Conservation (phyloP, 2,113 vertebrate genomes). For the Uropsilus gracilis region DNA sequence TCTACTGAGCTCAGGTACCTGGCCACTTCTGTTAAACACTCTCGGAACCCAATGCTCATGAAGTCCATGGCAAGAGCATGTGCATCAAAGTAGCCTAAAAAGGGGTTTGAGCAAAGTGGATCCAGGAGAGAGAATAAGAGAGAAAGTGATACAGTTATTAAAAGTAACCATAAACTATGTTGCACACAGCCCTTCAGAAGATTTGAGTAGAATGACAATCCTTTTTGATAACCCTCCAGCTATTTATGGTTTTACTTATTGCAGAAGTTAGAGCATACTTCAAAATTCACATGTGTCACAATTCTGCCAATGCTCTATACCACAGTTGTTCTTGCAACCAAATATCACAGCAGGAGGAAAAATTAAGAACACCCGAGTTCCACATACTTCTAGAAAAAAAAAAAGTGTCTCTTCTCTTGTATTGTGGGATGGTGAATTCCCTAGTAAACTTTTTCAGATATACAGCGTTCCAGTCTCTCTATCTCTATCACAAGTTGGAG, state of each 20-base stretch:
- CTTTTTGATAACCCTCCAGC: not conserved
- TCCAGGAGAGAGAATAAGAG: not conserved
- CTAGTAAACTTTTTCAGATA: conserved; percentile 66
- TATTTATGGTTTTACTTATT: not conserved
- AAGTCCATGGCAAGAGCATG: conserved; percentile 97
- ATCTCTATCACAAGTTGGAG: conserved; percentile 54
- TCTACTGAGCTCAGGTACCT: conserved; percentile 94
- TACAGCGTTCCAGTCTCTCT: conserved; percentile 44
- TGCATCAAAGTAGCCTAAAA: conserved; percentile 92
- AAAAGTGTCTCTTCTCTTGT: conserved; percentile 49
- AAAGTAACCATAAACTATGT: not conserved
- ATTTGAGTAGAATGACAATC: not conserved
- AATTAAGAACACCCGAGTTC: conserved; percentile 69
- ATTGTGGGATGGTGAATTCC: conserved; percentile 66
- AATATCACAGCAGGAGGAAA: conserved; percentile 22
- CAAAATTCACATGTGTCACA: conserved; percentile 56
- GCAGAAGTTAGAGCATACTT: not conserved
- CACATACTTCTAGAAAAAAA: conserved; percentile 37
- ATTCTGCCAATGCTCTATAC: conserved; percentile 57
- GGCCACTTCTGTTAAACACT: conserved; percentile 94
- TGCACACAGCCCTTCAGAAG: not conserved
- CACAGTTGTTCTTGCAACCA: conserved; percentile 55
- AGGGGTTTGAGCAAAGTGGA: not conserved
- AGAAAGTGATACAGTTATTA: not conserved
- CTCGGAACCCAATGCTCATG: conserved; percentile 96